Conservation (phyloP, 1,140 invertebrate genomes). For the Phenacoccus solenopsis region DNA sequence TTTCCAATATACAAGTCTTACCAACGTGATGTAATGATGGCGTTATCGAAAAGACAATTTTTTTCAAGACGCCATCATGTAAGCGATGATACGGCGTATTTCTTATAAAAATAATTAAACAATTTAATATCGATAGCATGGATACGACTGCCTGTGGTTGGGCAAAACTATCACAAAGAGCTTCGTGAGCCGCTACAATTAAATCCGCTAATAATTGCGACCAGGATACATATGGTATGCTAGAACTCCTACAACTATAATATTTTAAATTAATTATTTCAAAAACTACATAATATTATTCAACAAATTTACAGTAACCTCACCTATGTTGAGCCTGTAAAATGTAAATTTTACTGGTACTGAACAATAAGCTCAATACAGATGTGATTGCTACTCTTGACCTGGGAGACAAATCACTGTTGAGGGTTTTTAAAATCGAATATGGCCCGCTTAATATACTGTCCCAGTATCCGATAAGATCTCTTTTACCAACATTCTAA, state of each 20-base stretch:
- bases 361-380: background rate
- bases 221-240: background rate
- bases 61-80: background rate
- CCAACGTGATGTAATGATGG: background rate
- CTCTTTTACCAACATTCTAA: background rate
- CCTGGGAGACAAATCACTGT: background rate
- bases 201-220: background rate
- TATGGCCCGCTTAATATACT: background rate
- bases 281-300: no score
- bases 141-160: background rate
- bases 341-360: background rate
- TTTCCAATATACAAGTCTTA: background rate
- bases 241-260: background rate
- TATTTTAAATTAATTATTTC: background rate
- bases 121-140: background rate
- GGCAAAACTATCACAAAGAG: background rate
- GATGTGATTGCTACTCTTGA: background rate
- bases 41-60: background rate
- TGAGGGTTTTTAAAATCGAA: slow-evolving; percentile 4
- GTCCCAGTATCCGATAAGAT: background rate
- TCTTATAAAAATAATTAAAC: background rate
- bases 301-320: background rate
- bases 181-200: background rate
- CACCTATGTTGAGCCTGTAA: background rate
- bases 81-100: slow-evolving; percentile 5